phyloP scores from a whole-genome alignment of 2,888 invertebrate species.

The Arge pagana region DNA sequence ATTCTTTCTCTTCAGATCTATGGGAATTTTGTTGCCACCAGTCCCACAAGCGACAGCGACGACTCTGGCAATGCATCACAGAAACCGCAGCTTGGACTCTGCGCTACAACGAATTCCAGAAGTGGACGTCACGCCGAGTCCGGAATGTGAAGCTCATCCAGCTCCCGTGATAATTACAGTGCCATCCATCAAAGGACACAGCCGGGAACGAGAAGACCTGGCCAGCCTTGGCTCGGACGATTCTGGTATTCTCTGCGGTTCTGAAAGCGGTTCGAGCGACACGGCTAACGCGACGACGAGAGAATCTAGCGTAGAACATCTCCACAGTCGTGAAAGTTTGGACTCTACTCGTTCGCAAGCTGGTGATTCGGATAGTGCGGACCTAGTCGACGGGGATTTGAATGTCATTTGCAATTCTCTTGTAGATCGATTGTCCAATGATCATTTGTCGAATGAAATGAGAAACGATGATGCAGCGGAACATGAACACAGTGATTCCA shows the following conservation, averaged over 20 bases:
- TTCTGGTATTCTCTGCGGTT: slow-evolving; percentile 74
- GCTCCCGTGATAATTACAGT: slow-evolving; percentile 34
- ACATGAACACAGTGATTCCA: slow-evolving; percentile 22
- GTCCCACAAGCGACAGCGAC: slow-evolving; percentile 63
- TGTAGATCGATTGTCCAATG: slow-evolving; percentile 45
- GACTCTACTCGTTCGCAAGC: slow-evolving; percentile 69
- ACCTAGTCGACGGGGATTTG: slow-evolving; percentile 53
- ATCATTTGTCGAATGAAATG: slow-evolving; percentile 30
- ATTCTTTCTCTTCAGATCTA: slow-evolving; percentile 59
- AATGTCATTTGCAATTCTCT: slow-evolving; percentile 49
- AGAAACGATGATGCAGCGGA: slow-evolving; percentile 36
- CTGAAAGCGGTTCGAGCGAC: slow-evolving; percentile 61
- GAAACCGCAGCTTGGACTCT: slow-evolving; percentile 88
- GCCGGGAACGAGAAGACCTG: slow-evolving; percentile 64
- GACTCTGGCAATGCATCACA: slow-evolving; percentile 64
- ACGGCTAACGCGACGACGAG: slow-evolving; percentile 54
- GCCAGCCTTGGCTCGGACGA: slow-evolving; percentile 77
- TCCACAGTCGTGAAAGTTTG: slow-evolving; percentile 74
- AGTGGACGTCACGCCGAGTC: slow-evolving; percentile 73
- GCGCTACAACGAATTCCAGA: slow-evolving; percentile 88
- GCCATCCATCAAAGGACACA: slow-evolving; percentile 44
- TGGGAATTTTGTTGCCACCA: slow-evolving; percentile 68
- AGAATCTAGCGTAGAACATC: slow-evolving; percentile 62
- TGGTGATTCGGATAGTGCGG: slow-evolving; percentile 53
- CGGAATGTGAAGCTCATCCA: slow-evolving; percentile 62